These are phyloP conservation scores for Phyllotreta cruciferae DNA, from an alignment of 2,888 invertebrate species.

Conservation along the genomic window DNA sequence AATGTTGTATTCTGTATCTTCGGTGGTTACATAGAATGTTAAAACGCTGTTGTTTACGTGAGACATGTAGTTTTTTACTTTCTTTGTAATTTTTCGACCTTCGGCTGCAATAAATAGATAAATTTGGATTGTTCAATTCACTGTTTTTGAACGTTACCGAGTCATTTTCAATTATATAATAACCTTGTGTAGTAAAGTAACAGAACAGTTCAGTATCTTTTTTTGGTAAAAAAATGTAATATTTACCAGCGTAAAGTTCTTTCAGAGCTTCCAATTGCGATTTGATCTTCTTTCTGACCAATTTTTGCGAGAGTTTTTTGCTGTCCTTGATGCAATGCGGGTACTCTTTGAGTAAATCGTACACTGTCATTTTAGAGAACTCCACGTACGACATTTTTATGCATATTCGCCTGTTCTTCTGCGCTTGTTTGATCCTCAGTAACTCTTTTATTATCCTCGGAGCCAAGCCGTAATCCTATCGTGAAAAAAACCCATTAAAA, in stretches of 20 bases:
- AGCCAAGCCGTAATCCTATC: conserved; percentile 53
- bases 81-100: conserved; percentile 52
- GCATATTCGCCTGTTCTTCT: conserved; percentile 51
- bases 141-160: too few species aligned
- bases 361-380: conserved; percentile 50
- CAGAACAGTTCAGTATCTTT: too few species aligned
- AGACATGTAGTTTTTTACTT: conserved; percentile 51
- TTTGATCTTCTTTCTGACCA: conserved; percentile 47
- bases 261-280: conserved; percentile 52
- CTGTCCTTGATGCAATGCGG: conserved; percentile 40
- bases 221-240: background rate
- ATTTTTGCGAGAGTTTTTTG: conserved; percentile 44
- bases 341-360: conserved; percentile 54
- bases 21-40: conserved; percentile 54
- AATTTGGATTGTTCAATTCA: too few species aligned
- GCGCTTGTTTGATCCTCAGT: conserved; percentile 49
- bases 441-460: conserved; percentile 56
- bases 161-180: too few species aligned
- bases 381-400: conserved; percentile 58
- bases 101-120: too few species aligned
- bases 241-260: conserved; percentile 53
- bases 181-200: too few species aligned
- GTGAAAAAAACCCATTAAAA: conserved; percentile 23
- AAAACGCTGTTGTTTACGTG: conserved; percentile 57
- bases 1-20: conserved; percentile 46